phyloP scores from a whole-genome alignment of 2,888 invertebrate genomes.

The Oscheius onirici region DNA sequence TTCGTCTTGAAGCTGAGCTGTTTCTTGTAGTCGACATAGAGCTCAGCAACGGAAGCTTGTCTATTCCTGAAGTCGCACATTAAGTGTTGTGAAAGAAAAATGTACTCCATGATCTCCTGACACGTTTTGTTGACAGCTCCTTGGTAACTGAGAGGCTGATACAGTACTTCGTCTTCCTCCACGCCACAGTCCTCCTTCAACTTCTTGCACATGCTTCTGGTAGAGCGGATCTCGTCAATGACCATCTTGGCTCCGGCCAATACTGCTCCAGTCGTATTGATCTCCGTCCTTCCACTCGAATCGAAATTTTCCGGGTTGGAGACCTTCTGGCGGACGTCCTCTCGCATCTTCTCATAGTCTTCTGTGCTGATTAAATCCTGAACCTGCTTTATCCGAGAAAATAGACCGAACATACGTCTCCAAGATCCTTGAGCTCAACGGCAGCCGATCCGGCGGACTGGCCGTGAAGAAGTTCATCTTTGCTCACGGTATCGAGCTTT shows the following conservation, averaged over 20 bases:
- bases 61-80: conserved; percentile 49
- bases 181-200: conserved; percentile 46
- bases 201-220: conserved; percentile 56
- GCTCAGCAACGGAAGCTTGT: conserved; percentile 56
- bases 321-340: conserved; percentile 39
- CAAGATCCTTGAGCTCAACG: conserved; percentile 4
- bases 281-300: conserved; percentile 36
- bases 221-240: conserved; percentile 53
- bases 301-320: conserved; percentile 45
- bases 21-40: conserved; percentile 60
- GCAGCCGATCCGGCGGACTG: neutral
- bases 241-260: conserved; percentile 60
- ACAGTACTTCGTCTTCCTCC: conserved; percentile 53
- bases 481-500: conserved; percentile 8
- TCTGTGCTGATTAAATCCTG: conserved; percentile 27
- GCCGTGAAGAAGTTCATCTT: neutral
- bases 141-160: conserved; percentile 48
- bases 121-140: conserved; percentile 36
- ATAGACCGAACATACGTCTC: neutral
- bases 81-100: neutral
- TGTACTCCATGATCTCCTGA: conserved; percentile 47
- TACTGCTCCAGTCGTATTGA: conserved; percentile 45
- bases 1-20: conserved; percentile 62
- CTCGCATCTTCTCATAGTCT: conserved; percentile 44
- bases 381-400: neutral